Evolutionary conservation across 2,797 vertebrate genomes (phyloP).

Genomic region (Orientallactaga sibirica): DNA sequence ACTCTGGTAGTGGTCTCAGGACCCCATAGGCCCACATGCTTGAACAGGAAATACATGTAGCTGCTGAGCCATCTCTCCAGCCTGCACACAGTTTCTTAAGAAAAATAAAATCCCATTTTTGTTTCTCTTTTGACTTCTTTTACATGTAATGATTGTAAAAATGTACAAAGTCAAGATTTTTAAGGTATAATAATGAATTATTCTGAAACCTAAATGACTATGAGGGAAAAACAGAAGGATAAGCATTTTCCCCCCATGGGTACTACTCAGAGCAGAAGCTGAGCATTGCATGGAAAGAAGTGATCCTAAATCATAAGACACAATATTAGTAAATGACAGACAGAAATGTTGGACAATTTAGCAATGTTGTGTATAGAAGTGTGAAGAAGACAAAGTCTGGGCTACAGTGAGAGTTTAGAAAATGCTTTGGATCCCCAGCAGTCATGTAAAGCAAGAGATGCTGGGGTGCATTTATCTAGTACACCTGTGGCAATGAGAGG

Average conservation of each 20-base stretch:
- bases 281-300: rapidly evolving
- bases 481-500: too few species aligned
- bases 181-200: neutral
- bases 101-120: conserved; percentile 13
- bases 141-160: conserved; percentile 19
- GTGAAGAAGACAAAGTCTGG: neutral
- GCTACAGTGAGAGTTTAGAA: neutral
- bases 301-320: neutral
- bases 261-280: neutral
- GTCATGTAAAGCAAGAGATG: too few species aligned
- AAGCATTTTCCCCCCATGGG: neutral
- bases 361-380: neutral
- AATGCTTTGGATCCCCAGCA: neutral
- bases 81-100: neutral
- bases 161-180: conserved; percentile 42
- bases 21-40: too few species aligned
- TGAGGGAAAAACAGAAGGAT: neutral
- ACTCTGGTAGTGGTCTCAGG: too few species aligned
- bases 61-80: too few species aligned
- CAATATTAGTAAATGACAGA: neutral
- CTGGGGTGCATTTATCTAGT: too few species aligned
- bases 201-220: conserved; percentile 27
- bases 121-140: conserved; percentile 48
- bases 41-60: too few species aligned
- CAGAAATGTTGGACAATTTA: neutral